These are phyloP conservation scores for Lacanobia wlatinum DNA, from an alignment of 2,888 invertebrate species.

Conservation along the genomic window DNA sequence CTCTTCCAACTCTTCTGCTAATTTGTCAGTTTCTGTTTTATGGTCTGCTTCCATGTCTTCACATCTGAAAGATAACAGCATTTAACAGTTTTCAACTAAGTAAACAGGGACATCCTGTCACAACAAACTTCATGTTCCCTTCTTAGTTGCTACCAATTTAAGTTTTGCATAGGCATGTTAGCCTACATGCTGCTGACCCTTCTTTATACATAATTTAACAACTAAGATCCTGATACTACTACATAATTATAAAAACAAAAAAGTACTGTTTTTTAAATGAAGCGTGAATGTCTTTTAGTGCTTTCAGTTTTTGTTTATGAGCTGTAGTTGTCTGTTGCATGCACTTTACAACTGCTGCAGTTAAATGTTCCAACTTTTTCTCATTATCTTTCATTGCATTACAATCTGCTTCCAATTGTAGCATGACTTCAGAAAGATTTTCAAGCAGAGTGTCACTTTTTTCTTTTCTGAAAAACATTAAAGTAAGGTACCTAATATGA, in stretches of 20 bases:
- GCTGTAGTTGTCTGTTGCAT: constrained; percentile 81
- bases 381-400: constrained; percentile 83
- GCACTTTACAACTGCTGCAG: constrained; percentile 79
- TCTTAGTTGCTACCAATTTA: neutral
- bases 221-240: neutral
- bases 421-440: constrained; percentile 76
- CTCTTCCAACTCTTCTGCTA: constrained; percentile 81
- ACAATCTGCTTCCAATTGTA: constrained; percentile 80
- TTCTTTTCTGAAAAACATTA: constrained; percentile 75
- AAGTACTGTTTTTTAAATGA: constrained; percentile 81
- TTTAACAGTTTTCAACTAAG: neutral
- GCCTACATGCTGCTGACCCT: too few species aligned
- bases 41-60: constrained; percentile 80
- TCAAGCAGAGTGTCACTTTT: constrained; percentile 76
- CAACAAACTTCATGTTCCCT: constrained; percentile 1
- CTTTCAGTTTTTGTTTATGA: constrained; percentile 80
- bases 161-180: neutral
- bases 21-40: constrained; percentile 76
- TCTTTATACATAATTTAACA: neutral
- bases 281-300: constrained; percentile 77
- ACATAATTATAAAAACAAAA: neutral
- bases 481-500: neutral
- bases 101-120: too few species aligned
- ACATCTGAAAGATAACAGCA: constrained; percentile 71
- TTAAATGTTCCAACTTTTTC: constrained; percentile 82